Evolutionary conservation across 2,797 vertebrate genomes (phyloP).

Genomic region (Helostoma temminkii): DNA sequence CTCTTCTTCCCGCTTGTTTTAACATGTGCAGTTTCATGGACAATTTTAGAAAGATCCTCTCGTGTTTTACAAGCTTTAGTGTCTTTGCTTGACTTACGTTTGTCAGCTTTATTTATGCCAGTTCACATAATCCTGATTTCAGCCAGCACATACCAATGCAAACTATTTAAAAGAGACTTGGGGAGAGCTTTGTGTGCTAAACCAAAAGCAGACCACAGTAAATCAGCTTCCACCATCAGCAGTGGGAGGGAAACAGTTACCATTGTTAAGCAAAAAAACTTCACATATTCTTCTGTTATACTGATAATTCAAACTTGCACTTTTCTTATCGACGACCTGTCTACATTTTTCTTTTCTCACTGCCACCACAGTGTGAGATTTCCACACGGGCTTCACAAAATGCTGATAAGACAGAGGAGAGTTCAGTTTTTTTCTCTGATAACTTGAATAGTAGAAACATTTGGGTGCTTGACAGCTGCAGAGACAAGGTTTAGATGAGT

Average conservation of each 20-base stretch:
- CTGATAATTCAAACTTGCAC: conserved; percentile 34
- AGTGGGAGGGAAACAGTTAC: conserved; percentile 20
- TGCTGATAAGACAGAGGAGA: conserved; percentile 42
- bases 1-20: conserved; percentile 10
- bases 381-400: conserved; percentile 40
- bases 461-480: conserved; percentile 1
- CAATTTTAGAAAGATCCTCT: neutral
- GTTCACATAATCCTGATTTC: conserved; percentile 19
- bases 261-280: conserved; percentile 1
- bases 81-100: neutral
- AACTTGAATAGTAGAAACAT: neutral
- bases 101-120: neutral
- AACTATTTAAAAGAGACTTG: conserved; percentile 7
- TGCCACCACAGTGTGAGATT: conserved; percentile 39
- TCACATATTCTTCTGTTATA: conserved; percentile 22
- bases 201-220: conserved; percentile 22
- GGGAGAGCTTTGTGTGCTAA: conserved; percentile 1
- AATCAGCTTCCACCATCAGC: conserved; percentile 28
- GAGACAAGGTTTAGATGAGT: conserved; percentile 17
- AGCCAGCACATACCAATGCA: neutral
- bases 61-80: neutral
- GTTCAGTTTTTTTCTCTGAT: conserved; percentile 15
- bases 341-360: conserved; percentile 16
- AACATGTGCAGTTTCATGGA: neutral
- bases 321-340: conserved; percentile 38